Conservation (phyloP, 2,113 vertebrate genomes). For the Amazona guildingii region DNA sequence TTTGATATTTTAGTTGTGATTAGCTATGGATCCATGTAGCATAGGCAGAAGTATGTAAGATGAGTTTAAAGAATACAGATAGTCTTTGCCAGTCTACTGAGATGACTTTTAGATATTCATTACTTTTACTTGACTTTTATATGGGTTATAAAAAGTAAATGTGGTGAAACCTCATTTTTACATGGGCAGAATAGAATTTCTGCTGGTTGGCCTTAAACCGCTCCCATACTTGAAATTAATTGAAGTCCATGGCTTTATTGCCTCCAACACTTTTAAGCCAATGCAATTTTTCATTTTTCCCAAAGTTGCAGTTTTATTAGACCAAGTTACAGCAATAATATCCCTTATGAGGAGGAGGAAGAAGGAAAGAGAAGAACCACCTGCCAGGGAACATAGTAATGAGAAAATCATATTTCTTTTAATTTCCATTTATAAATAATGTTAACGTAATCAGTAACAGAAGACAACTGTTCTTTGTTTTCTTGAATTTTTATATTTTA, state of each 20-base stretch:
- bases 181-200: constrained; percentile 78
- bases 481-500: background rate
- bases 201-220: constrained; percentile 76
- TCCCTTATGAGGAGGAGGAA: constrained; percentile 61
- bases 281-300: constrained; percentile 77
- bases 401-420: constrained; percentile 61
- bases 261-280: constrained; percentile 76
- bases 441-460: constrained; percentile 59
- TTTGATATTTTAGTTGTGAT: constrained; percentile 77
- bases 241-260: constrained; percentile 78
- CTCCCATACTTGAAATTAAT: constrained; percentile 80
- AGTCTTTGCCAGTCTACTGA: constrained; percentile 76
- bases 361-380: constrained; percentile 56
- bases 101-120: constrained; percentile 80
- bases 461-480: constrained; percentile 41
- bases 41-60: constrained; percentile 71
- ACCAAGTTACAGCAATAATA: constrained; percentile 74
- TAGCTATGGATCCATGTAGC: constrained; percentile 69
- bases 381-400: constrained; percentile 64
- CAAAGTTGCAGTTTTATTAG: constrained; percentile 78
- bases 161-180: constrained; percentile 82
- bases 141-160: constrained; percentile 83
- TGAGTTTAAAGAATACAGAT: constrained; percentile 75
- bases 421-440: constrained; percentile 68
- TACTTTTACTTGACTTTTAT: constrained; percentile 83